Evolutionary conservation across 2,888 invertebrate species (phyloP), one percentile per base, ranked within the genome.

Genomic region (Gymnoscelis rufifasciata): DNA sequence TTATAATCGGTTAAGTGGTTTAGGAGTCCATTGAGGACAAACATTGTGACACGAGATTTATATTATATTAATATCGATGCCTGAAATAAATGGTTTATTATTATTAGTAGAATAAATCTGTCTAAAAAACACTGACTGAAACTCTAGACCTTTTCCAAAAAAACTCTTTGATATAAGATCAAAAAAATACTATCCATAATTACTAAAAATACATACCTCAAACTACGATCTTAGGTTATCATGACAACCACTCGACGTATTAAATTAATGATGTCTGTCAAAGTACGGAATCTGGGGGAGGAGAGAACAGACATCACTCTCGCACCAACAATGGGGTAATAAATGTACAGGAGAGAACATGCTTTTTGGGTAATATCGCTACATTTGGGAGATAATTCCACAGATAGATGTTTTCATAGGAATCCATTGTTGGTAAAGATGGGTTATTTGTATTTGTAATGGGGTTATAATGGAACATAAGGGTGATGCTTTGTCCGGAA

Each of bases 251-350:
- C 38, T 51, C 44, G 35, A 24, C 35, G 37, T 49, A 55, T 55
- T 43, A 53, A 57, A 57, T 55, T 57, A 53, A 57, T 57, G 53
- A 55, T 55, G 33, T 36, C 47, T 53, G 47, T 49, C 52, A 43
- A 47, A 47, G 39, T 40, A 40, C 31, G 38, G 41, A 48, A 47
- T 45, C 35, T 45, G 43, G 37, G 26, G 36, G 51, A 10, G 36
- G 38, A 38, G 19, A 37, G 19, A 43, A 43, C 47, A 46, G 38
- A 41, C 53, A 51, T 56, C 53, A 43, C 44, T 53, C 42, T 29
- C 30, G 44, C 38, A 36, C 42, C 43, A 48, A 56, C 55, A 56
- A 56, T 56, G 15, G 50, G 15, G 27, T 42, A 47, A 53, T 53
- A 53, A 51, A 56, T 56, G 47, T 51, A 51, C 42, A 10, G 29